Conservation (phyloP, 2,888 invertebrate genomes). For the Ochlodes sylvanus region DNA sequence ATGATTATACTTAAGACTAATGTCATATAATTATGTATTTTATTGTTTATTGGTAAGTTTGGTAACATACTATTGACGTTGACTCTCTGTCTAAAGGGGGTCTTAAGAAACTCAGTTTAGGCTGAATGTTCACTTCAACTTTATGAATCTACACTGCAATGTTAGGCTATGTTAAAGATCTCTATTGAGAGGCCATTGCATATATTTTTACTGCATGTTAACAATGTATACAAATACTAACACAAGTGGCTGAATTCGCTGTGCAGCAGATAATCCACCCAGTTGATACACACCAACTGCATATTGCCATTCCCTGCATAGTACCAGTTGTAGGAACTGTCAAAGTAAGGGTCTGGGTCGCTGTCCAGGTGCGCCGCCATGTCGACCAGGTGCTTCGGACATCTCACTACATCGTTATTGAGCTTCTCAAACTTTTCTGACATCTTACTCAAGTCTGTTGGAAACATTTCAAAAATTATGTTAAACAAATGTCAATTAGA, state of each 20-base stretch:
- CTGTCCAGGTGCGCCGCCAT: constrained; percentile 65
- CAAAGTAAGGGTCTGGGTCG: constrained; percentile 72
- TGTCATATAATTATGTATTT: too few relatives aligned
- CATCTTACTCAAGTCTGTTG: constrained; percentile 43
- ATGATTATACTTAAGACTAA: too few relatives aligned
- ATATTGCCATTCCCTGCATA: constrained; percentile 76
- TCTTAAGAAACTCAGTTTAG: too few relatives aligned
- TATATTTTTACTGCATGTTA: too few relatives aligned
- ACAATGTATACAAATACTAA: constrained; percentile 54
- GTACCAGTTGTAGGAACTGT: constrained; percentile 75
- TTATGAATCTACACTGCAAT: too few relatives aligned
- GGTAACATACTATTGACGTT: too few relatives aligned
- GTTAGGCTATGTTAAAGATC: too few relatives aligned
- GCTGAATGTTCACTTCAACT: too few relatives aligned
- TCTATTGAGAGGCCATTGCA: too few relatives aligned
- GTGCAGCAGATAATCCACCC: constrained; percentile 65
- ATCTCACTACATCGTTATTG: constrained; percentile 67
- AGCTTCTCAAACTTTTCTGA: constrained; percentile 54
- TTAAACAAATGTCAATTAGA: not conserved
- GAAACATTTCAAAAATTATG: constrained; percentile 18
- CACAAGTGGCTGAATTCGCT: constrained; percentile 68
- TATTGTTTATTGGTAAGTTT: too few relatives aligned
- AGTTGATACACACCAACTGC: constrained; percentile 57
- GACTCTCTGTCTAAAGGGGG: too few relatives aligned
- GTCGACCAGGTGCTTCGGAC: constrained; percentile 66